These are phyloP conservation scores for Acanthosepion lycidas DNA, from an alignment of 2,888 invertebrate genomes.

Conservation along the genomic window DNA sequence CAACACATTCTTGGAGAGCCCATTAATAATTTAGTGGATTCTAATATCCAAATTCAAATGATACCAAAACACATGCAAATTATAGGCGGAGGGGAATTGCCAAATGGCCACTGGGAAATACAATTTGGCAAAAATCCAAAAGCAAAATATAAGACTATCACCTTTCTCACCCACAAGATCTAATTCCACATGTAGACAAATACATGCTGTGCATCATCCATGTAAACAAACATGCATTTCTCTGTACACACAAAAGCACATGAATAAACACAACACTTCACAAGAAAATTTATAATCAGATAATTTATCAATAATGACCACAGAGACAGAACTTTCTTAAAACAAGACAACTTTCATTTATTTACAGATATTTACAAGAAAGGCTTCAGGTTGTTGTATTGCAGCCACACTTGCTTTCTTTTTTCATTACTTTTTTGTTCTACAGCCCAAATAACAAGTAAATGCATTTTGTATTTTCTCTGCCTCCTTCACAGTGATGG, in stretches of 20 bases:
- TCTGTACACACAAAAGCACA: background rate
- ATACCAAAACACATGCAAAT: background rate
- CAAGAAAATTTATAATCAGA: background rate
- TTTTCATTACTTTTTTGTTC: background rate
- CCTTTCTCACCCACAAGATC: background rate
- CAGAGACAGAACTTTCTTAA: conserved; percentile 33
- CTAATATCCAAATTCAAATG: background rate
- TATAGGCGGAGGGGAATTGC: background rate
- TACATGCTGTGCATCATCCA: background rate
- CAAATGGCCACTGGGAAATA: background rate
- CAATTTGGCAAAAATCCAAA: background rate
- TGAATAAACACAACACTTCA: background rate
- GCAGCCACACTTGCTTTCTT: background rate
- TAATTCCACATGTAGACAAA: background rate
- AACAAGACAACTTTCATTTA: conserved; percentile 36
- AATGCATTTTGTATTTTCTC: background rate
- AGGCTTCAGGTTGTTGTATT: background rate
- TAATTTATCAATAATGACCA: conserved; percentile 25
- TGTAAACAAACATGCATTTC: background rate
- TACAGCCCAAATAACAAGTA: background rate
- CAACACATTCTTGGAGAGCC: background rate
- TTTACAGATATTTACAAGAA: conserved; percentile 38
- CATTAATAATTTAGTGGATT: background rate
- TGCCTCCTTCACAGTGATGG: background rate
- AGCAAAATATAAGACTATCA: background rate